phyloP scores from a whole-genome alignment of 1,140 invertebrate genomes.

The Venturia canescens region DNA sequence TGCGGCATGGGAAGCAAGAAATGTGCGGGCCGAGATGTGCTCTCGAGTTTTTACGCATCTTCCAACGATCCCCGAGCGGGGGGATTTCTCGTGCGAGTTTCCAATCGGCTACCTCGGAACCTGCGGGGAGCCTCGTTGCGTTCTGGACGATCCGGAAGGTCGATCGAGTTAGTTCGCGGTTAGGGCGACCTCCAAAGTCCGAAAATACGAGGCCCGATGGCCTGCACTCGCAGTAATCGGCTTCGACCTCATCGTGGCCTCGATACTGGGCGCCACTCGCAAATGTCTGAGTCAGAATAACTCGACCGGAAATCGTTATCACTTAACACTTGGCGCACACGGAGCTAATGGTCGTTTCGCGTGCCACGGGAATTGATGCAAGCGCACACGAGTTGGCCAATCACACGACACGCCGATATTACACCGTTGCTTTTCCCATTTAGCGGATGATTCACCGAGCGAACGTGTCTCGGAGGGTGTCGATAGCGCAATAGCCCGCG shows the following conservation, averaged over 20 bases:
- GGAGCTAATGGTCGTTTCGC: too few species aligned
- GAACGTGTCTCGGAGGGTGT: conserved; percentile 72
- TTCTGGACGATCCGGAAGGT: too few species aligned
- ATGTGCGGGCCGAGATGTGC: neutral
- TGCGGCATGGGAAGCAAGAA: too few species aligned
- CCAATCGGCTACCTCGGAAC: too few species aligned
- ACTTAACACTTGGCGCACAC: neutral
- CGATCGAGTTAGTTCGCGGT: too few species aligned
- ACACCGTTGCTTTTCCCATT: conserved; percentile 55
- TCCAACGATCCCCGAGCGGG: neutral
- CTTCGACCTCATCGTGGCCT: neutral
- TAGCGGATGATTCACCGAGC: conserved; percentile 69
- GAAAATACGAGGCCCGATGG: too few species aligned
- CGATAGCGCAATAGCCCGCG: conserved; percentile 70
- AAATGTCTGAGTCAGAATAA: neutral
- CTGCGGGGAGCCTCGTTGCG: too few species aligned
- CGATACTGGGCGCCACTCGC: neutral
- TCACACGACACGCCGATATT: neutral
- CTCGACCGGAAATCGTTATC: neutral
- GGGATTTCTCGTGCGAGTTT: too few species aligned
- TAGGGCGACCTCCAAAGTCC: too few species aligned
- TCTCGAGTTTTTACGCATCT: neutral
- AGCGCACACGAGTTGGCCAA: neutral
- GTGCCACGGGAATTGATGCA: too few species aligned
- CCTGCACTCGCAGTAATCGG: too few species aligned